Conservation (phyloP, 2,888 invertebrate species). For the Leptogaster cylindrica region DNA sequence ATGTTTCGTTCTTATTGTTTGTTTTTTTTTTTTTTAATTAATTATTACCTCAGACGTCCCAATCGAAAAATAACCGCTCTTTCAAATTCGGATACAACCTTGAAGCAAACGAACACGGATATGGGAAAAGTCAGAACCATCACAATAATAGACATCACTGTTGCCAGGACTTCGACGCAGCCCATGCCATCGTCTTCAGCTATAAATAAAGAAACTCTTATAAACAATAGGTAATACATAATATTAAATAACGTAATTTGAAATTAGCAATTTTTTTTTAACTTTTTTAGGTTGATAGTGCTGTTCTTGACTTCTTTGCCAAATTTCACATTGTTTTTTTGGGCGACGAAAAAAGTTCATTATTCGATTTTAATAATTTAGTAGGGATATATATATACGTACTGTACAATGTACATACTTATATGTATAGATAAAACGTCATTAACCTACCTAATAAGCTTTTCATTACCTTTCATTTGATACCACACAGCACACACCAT, state of each 20-base stretch:
- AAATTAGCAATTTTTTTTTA: no score
- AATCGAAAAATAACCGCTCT: constrained; percentile 88
- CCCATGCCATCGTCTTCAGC: constrained; percentile 73
- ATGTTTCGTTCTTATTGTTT: background rate
- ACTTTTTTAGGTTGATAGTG: no score
- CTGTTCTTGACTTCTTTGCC: no score
- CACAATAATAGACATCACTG: constrained; percentile 73
- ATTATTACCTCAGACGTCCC: constrained; percentile 70
- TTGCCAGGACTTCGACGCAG: constrained; percentile 77
- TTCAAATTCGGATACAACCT: constrained; percentile 88
- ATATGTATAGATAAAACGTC: no score
- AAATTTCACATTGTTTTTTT: no score
- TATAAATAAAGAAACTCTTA: constrained; percentile 61
- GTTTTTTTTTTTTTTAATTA: background rate
- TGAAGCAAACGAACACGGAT: constrained; percentile 84
- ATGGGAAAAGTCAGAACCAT: constrained; percentile 81
- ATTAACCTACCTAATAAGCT: no score
- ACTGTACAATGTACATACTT: no score
- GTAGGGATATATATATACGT: no score
- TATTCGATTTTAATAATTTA: no score
- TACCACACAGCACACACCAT: no score
- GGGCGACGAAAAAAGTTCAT: no score
- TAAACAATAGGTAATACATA: background rate
- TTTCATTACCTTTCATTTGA: no score
- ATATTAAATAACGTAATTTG: background rate